phyloP scores from a whole-genome alignment of 2,888 invertebrate genomes.

The Rotaria sp. region DNA sequence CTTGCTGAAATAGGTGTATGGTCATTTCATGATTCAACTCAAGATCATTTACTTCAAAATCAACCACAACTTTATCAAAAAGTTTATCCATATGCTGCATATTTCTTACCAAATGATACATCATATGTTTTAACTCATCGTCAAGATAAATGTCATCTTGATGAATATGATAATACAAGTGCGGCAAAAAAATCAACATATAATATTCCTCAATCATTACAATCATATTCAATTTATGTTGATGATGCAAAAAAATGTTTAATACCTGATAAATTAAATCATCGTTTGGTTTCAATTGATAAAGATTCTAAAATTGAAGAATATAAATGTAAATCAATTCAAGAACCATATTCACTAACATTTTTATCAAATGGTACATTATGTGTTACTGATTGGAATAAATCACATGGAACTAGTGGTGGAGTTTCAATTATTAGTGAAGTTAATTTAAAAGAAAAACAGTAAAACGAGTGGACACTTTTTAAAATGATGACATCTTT shows the following conservation, averaged over 20 bases:
- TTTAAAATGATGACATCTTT: background rate
- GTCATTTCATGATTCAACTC: slow-evolving; percentile 10
- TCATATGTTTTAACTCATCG: slow-evolving; percentile 26
- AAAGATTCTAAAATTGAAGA: slow-evolving; percentile 10
- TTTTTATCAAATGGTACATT: slow-evolving; percentile 22
- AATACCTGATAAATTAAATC: slow-evolving; percentile 15
- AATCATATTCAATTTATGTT: slow-evolving; percentile 20
- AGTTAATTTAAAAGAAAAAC: slow-evolving; percentile 14
- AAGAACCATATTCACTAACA: slow-evolving; percentile 7
- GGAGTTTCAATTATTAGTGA: background rate
- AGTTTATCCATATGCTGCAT: slow-evolving; percentile 25
- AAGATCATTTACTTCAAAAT: background rate
- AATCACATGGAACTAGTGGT: slow-evolving; percentile 5
- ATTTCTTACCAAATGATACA: background rate
- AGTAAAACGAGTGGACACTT: background rate
- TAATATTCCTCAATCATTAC: slow-evolving; percentile 12
- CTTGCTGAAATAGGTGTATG: slow-evolving; percentile 7
- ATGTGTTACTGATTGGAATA: slow-evolving; percentile 20
- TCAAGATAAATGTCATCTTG: slow-evolving; percentile 26
- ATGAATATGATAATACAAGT: background rate
- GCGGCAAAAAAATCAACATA: background rate
- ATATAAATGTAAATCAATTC: slow-evolving; percentile 24
- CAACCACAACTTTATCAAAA: slow-evolving; percentile 24
- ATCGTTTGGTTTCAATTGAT: slow-evolving; percentile 14
- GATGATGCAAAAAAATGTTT: background rate